Evolutionary conservation across 2,888 invertebrate species (phyloP), one percentile per base, ranked within the genome.

Genomic region (Margaritifera margaritifera): DNA sequence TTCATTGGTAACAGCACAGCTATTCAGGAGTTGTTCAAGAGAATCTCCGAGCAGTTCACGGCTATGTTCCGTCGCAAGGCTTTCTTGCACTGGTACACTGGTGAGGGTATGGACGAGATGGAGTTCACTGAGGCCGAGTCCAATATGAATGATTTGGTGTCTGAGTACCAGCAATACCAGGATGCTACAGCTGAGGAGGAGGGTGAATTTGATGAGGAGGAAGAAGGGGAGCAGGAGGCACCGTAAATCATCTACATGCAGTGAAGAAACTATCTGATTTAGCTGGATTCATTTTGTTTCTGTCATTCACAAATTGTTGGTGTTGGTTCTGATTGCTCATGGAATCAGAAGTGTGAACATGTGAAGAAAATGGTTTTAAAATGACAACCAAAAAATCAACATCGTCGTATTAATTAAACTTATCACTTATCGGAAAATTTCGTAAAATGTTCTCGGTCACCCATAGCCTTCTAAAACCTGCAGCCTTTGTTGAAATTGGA

Each of bases 91-190:
- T 97, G 97, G 97, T 97, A 97, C 92, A 96, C 96, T 25, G 97
- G 97, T 69, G 97, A 98, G 91, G 97, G 97, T 74, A 97, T 97
- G 97, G 97, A 97, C 91, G 96, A 97, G 91, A 94, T 96, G 95
- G 97, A 97, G 91, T 97, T 97, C 91, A 96, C 95, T 69, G 97
- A 98, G 88, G 97, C 98, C 1, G 97, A 98, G 91, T 95, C 95
- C 86, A 97, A 97, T 92, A 96, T 98, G 92, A 96, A 91, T 94
- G 92, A 92, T 83, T 72, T 89, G 80, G 87, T 89, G 51, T 88
- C 88, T 58, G 89, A 89, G 75, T 89, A 90, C 84, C 88, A 89
- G 74, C 88, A 88, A 77, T 89, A 88, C 84, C 88, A 89, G 79
- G 88, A 84, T 58, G 84, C 84, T 67, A 90, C 88, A 57, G 96